These are phyloP conservation scores for Hystrix cristata DNA, from an alignment of 2,113 vertebrate genomes.

Conservation along the genomic window DNA sequence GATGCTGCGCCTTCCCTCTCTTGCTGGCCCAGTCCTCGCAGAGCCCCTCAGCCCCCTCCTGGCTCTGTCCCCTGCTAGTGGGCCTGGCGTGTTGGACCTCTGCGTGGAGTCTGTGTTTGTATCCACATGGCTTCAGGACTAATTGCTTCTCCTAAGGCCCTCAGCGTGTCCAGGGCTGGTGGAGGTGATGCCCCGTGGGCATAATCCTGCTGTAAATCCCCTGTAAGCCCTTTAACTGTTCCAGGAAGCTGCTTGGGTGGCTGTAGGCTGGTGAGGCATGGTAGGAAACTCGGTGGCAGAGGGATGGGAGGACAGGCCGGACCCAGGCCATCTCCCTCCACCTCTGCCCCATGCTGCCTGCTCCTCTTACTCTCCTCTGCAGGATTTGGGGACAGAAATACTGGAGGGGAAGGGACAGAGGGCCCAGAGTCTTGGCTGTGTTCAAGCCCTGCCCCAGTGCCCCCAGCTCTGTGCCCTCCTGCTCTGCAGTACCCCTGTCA, in stretches of 20 bases:
- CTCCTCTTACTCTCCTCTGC: neutral
- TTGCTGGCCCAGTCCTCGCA: neutral
- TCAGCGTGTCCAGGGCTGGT: constrained; percentile 70
- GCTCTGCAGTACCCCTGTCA: rapidly evolving
- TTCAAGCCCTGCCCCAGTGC: no score
- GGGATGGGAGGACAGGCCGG: neutral
- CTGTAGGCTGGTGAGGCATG: neutral
- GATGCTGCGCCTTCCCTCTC: neutral
- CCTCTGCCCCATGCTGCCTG: neutral
- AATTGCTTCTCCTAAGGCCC: constrained; percentile 80
- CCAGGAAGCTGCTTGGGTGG: constrained; percentile 15
- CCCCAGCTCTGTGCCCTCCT: neutral
- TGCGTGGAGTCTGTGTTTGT: constrained; percentile 51
- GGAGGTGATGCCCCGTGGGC: constrained; percentile 63
- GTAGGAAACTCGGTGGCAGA: neutral
- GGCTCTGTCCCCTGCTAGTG: constrained; percentile 30
- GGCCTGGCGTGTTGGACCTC: neutral
- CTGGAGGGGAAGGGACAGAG: neutral
- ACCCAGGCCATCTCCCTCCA: neutral
- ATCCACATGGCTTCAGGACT: constrained; percentile 43
- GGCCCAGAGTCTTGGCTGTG: neutral
- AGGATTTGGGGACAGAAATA: neutral
- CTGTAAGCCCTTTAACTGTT: constrained; percentile 79
- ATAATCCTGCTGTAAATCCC: constrained; percentile 78
- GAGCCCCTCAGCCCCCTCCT: neutral